These are phyloP conservation scores for Tipula unca DNA, from an alignment of 2,888 invertebrate genomes.

Conservation along the genomic window DNA sequence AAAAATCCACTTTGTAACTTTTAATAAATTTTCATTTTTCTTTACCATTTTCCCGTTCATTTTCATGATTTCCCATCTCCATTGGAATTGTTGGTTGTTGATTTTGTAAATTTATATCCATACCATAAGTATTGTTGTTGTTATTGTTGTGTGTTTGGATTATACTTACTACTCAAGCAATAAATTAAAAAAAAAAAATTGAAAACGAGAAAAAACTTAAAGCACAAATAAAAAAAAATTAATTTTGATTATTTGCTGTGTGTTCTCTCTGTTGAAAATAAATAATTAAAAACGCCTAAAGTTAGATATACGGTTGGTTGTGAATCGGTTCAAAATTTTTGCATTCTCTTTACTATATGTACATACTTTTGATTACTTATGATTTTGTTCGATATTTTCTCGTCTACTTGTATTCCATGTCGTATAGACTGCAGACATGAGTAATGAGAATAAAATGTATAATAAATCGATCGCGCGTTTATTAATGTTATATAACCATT, in stretches of 20 bases:
- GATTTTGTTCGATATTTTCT: neutral
- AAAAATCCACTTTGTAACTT: neutral
- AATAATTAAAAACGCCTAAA: constrained; percentile 14
- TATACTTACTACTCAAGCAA: neutral
- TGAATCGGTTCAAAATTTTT: neutral
- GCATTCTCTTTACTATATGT: neutral
- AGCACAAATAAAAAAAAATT: neutral
- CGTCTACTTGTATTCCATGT: neutral
- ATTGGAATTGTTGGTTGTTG: neutral
- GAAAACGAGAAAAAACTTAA: neutral
- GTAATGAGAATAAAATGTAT: neutral
- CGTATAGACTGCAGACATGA: neutral
- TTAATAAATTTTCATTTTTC: neutral
- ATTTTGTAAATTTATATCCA: neutral
- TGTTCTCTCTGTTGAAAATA: neutral
- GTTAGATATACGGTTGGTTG: neutral
- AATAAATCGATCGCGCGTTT: neutral
- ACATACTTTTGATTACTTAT: neutral
- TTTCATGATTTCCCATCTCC: neutral
- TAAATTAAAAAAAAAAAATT: neutral
- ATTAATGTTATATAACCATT: neutral
- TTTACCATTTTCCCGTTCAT: neutral
- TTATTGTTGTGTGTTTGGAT: neutral
- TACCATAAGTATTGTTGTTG: neutral
- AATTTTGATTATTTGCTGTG: neutral